Percentiles rank a stretch among this genome's conserved stretches.
Conservation (phyloP, 2,888 invertebrate species). For the Apamea anceps region DNA sequence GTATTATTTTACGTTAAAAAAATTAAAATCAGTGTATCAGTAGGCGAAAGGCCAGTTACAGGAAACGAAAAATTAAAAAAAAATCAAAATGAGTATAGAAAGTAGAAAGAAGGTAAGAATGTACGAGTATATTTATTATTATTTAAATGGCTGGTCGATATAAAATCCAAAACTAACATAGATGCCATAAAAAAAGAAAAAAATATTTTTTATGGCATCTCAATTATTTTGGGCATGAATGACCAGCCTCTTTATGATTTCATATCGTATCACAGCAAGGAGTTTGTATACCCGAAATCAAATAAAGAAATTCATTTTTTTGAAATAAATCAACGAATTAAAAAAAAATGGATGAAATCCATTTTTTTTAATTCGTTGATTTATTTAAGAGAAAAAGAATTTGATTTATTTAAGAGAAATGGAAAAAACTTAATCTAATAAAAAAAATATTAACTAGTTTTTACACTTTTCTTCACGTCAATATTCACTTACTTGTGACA, state of each 20-base stretch:
- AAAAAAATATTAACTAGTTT: too few relatives aligned
- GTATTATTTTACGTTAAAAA: neutral
- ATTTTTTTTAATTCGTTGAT: too few relatives aligned
- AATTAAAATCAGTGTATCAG: neutral
- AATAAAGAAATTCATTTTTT: neutral
- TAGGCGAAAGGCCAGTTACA: neutral
- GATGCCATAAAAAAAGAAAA: neutral
- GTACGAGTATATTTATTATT: too few relatives aligned
- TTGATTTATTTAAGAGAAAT: too few relatives aligned
- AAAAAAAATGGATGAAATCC: too few relatives aligned
- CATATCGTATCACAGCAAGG: neutral
- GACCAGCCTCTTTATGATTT: neutral
- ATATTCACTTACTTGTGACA: constrained; percentile 92
- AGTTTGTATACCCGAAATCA: neutral
- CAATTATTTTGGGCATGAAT: neutral
- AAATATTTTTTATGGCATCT: neutral
- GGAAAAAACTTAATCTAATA: too few relatives aligned
- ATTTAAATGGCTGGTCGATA: neutral
- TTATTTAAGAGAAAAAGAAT: too few relatives aligned
- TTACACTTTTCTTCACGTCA: neutral
- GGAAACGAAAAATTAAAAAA: neutral
- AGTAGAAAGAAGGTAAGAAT: neutral
- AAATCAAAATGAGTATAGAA: neutral
- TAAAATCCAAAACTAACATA: neutral
- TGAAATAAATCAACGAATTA: neutral